phyloP scores from a whole-genome alignment of 2,113 vertebrate genomes.

The Colaptes auratus region DNA sequence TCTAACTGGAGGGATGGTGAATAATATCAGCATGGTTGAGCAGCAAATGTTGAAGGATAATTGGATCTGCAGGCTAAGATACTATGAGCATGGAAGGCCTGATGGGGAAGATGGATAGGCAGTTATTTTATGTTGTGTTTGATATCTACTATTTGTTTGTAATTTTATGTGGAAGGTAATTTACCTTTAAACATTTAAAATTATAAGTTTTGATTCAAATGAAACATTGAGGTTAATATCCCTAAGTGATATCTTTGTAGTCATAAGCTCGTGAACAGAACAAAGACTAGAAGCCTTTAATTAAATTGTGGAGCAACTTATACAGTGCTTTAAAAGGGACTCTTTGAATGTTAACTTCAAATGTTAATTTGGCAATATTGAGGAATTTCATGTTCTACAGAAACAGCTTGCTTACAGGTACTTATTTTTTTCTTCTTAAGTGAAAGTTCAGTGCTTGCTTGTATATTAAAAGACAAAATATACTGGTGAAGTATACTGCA shows the following conservation, averaged over 20 bases:
- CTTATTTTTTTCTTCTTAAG: not conserved
- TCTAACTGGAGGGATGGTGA: conserved; percentile 71
- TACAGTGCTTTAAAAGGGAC: not conserved
- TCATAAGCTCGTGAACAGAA: not conserved
- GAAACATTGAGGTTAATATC: conserved; percentile 41
- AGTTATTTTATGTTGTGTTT: conserved; percentile 41
- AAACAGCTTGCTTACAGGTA: not conserved
- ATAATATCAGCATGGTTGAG: conserved; percentile 74
- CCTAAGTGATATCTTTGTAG: conserved; percentile 21
- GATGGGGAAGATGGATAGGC: conserved; percentile 60
- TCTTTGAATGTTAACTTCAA: not conserved
- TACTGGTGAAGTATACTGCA: not conserved
- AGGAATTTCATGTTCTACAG: not conserved
- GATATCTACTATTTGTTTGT: conserved; percentile 49
- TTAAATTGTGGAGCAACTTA: conserved; percentile 22
- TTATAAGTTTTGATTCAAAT: conserved; percentile 7
- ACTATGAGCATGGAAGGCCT: conserved; percentile 55
- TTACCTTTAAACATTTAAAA: conserved; percentile 32
- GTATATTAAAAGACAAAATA: not conserved
- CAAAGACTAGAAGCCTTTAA: not conserved
- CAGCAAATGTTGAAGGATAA: conserved; percentile 77
- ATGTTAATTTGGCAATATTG: not conserved
- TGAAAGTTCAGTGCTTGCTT: not conserved
- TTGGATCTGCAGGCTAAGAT: conserved; percentile 73
- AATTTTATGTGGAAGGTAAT: conserved; percentile 31